Evolutionary conservation across 2,888 invertebrate genomes (phyloP).

Genomic region (Philereme transversata): DNA sequence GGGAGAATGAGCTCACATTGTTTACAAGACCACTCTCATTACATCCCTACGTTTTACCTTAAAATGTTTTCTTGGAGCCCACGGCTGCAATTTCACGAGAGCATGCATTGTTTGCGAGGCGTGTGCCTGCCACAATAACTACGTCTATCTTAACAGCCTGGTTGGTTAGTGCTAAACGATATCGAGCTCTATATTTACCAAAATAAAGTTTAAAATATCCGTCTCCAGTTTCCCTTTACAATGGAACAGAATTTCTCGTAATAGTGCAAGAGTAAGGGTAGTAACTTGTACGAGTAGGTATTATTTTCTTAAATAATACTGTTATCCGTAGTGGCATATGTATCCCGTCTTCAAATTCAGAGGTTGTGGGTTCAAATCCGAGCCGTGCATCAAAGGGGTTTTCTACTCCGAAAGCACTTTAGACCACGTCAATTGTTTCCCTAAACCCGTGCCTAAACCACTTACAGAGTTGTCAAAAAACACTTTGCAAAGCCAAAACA

Average conservation of each 20-base stretch:
- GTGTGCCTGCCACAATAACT: slow-evolving; percentile 36
- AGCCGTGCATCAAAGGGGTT: too few species aligned
- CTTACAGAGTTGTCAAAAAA: neutral
- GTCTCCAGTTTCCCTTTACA: neutral
- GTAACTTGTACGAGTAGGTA: too few species aligned
- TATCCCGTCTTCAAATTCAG: too few species aligned
- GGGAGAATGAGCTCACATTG: neutral
- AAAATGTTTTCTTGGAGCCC: slow-evolving; percentile 22
- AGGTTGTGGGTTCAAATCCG: too few species aligned
- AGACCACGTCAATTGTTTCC: too few species aligned
- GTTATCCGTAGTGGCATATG: too few species aligned
- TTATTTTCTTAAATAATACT: too few species aligned
- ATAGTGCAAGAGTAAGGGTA: too few species aligned
- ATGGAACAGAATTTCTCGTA: too few species aligned
- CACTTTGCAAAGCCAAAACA: slow-evolving; percentile 9
- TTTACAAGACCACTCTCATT: neutral
- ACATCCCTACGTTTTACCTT: slow-evolving; percentile 2
- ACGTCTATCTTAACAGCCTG: slow-evolving; percentile 11
- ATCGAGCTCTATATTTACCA: neutral
- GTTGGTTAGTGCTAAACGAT: neutral
- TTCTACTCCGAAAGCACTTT: too few species aligned
- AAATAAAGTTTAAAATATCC: neutral
- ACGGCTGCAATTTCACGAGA: slow-evolving; percentile 28
- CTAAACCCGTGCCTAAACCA: too few species aligned
- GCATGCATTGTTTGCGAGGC: slow-evolving; percentile 35